A percentile compares a stretch with the other conserved stretches of the same genome.
phyloP scores from a whole-genome alignment of 2,113 vertebrate genomes.

The Zosterops pallidus region DNA sequence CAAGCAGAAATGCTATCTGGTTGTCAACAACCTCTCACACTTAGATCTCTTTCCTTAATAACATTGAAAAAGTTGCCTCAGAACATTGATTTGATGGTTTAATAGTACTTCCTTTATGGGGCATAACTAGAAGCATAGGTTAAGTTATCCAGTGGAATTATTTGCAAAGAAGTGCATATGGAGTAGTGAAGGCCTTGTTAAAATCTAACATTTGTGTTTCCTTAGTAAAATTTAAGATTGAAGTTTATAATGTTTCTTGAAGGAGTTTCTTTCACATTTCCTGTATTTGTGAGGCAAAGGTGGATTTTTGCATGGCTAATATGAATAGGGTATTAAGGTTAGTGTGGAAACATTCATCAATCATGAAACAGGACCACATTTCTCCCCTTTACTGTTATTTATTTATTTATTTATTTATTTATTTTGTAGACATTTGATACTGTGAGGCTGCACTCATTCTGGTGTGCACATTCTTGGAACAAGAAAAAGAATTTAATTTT shows the following conservation, averaged over 20 bases:
- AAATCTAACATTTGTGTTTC: not conserved
- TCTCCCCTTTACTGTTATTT: not conserved
- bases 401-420: not conserved
- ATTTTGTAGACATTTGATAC: not conserved
- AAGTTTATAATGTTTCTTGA: not conserved
- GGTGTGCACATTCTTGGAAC: not conserved
- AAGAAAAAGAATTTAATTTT: not conserved
- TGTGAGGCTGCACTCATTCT: not conserved
- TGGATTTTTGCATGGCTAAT: not conserved
- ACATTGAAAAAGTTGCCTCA: not conserved
- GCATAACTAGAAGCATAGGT: not conserved
- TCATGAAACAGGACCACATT: fast-evolving
- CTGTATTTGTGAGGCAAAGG: not conserved
- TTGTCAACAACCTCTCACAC: not conserved
- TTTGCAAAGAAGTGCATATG: not conserved
- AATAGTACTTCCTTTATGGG: not conserved
- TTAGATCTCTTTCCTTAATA: not conserved
- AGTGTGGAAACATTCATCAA: not conserved
- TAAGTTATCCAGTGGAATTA: not conserved
- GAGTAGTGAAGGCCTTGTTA: not conserved
- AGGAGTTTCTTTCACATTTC: not conserved
- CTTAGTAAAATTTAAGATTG: not conserved
- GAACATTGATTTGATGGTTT: not conserved
- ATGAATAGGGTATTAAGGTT: not conserved
- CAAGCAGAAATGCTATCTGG: not conserved